phyloP scores from a whole-genome alignment of 2,113 vertebrate genomes.

The Vanacampus margaritifer region DNA sequence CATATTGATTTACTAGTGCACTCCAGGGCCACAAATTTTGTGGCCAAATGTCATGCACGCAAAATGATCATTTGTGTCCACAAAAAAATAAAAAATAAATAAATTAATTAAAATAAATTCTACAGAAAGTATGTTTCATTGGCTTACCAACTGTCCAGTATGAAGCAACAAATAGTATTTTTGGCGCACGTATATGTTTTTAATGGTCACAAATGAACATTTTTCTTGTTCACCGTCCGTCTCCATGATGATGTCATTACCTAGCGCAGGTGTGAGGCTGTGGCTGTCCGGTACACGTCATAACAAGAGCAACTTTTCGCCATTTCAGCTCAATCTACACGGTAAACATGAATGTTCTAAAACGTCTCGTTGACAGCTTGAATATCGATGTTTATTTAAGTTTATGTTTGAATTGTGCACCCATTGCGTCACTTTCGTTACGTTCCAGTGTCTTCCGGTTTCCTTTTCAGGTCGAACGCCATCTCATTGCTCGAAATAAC shows the following conservation, averaged over 20 bases:
- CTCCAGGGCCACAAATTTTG: too few relatives aligned
- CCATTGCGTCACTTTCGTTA: not conserved
- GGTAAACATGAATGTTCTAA: not conserved
- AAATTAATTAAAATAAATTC: too few relatives aligned
- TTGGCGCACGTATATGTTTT: too few relatives aligned
- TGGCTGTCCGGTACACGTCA: not conserved
- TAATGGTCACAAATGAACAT: too few relatives aligned
- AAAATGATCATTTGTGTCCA: too few relatives aligned
- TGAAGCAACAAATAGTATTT: too few relatives aligned
- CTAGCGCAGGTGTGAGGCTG: not conserved
- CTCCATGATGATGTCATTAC: not conserved
- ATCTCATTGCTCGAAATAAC: not conserved
- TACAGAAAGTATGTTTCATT: too few relatives aligned
- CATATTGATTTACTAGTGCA: too few relatives aligned
- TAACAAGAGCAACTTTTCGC: not conserved
- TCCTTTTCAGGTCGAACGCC: not conserved
- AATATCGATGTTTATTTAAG: not conserved
- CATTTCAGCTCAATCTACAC: not conserved
- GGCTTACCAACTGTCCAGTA: too few relatives aligned
- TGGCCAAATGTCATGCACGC: too few relatives aligned
- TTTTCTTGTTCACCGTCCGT: too few relatives aligned
- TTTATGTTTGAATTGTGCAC: not conserved
- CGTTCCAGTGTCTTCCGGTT: conserved; percentile 7
- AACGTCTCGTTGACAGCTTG: not conserved
- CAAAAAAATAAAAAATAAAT: too few relatives aligned